Base-by-base conservation (phyloP, 2,888 invertebrate species). In the Phoenoteleia sp. region DNA sequence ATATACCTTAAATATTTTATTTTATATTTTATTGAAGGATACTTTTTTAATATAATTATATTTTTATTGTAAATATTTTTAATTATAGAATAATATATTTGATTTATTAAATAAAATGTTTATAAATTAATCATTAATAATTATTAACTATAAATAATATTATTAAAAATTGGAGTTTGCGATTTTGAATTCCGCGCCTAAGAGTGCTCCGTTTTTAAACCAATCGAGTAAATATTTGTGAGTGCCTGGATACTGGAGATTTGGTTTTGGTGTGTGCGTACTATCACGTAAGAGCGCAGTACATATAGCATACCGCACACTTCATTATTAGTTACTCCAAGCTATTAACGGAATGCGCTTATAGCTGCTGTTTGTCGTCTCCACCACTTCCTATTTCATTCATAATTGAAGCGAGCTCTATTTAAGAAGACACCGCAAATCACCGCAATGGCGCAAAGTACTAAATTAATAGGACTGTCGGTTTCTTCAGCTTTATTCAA, bases 401-500 rank as follows among this genome's bases (percentile, higher is more conserved):
- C 52, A 67, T 64, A 67, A 67, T 52, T 52, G 52, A 0, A 36
- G 29, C 21, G 27, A 45, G 27, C 45, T 29, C 25, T 36, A 23
- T 64, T 66, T 42, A 45, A n/a, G n/a, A n/a, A n/a, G n/a, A n/a
- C n/a, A n/a, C n/a, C n/a, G n/a, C 7, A 7, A 47, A 64, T 52
- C 21, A 42, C 27, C 6, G 75, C 58, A 69, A 91, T 91, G 91
- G 89, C 90, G 25, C 91, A 90, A 69, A 88, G 84, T 60, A 85
- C 87, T n/a, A 89, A 89, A 67, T 82, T 91, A 29, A 54, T 88
- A 13, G 80, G 88, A 23, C 39, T 87, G 1, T 64, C 88, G 7
- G 76, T 84, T 13, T 62, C 75, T 9, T 52, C 84, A 4, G 71
- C 81, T 52, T 81, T 91, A 52, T 86, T 91, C 2, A 89, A 88